Base-by-base conservation (phyloP, 2,797 vertebrate genomes). In the Argya squamiceps region DNA sequence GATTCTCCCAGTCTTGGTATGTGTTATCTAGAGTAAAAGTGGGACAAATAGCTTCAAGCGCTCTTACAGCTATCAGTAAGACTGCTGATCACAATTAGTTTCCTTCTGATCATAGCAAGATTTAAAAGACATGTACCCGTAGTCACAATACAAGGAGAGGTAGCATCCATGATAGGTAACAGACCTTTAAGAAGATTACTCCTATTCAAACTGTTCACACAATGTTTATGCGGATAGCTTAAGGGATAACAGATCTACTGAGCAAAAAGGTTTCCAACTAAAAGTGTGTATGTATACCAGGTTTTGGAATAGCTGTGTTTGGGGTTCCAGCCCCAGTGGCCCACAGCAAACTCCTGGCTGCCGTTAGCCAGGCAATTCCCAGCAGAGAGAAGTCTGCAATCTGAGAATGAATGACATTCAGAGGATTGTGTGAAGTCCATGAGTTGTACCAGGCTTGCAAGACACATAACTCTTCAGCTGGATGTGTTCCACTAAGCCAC, bases 271-370 rank as follows among this genome's bases (percentile, higher is more conserved):
- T 30, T 88, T 84, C 34, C 30, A 43, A 13, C 20, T 55, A 32
- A 46, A 70, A 60, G 24, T 24, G 23, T 10, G 11, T 15, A 3
- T 3, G 16, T 30, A 20, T 41, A 52, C 1, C 10, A 84, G 52
- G 11, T 56, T 83, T 81, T 19, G 32, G 32, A 80, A 55, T 7
- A 90, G 12, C 19, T 73, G 14, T 39, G 7, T n/a, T 37, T 15
- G 2, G n/a, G 11, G 9, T 21, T 78, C 44, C 50, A 75, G 58
- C 4, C 46, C 34, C n/a, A 49, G 34, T 4, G 6, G 22, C 6
- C 4, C 0, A 0, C 43, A 65, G 16, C 6, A 41, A 47, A 19
- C 11, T 59, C 53, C 39, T 27, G 9, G 23, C 58, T 71, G 44
- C 11, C 8, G 7, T 39, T 34, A 60, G 29, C 20, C 64, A 68